Evolutionary conservation across 2,888 invertebrate species (phyloP).

Genomic region (Aporophyla lueneburgensis): DNA sequence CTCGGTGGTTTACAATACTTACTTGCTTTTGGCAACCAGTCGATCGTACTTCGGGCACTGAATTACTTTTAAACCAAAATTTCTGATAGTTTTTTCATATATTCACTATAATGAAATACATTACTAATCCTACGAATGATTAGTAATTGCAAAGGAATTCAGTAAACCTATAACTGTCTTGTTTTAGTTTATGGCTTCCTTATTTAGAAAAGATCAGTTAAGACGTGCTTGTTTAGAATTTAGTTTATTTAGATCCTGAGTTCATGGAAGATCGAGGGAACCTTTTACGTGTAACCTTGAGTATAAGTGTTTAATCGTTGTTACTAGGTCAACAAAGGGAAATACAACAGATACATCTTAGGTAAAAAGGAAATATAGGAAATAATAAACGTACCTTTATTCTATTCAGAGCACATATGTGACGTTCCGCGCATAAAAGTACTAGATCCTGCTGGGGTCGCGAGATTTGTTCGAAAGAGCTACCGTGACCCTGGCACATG

Average conservation of each 20-base stretch:
- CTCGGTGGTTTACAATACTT: not conserved
- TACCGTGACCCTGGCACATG: no score
- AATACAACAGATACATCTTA: not conserved
- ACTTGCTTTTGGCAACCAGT: not conserved
- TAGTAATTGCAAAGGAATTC: constrained; percentile 19
- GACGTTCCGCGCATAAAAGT: no score
- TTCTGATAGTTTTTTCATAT: not conserved
- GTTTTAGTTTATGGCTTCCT: constrained; percentile 5
- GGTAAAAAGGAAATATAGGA: constrained; percentile 12
- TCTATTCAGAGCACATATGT: not conserved
- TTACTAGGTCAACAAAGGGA: not conserved
- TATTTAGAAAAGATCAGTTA: not conserved
- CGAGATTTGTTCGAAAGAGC: no score
- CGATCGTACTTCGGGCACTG: not conserved
- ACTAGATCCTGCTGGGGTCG: no score
- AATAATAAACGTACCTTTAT: not conserved
- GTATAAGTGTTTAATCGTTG: not conserved
- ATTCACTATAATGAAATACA: not conserved
- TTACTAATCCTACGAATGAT: not conserved
- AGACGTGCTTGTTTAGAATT: not conserved
- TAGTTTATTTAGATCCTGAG: not conserved
- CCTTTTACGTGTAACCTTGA: not conserved
- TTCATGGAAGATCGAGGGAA: not conserved
- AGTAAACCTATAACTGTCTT: not conserved
- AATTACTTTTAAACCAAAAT: not conserved